These are phyloP conservation scores for Anseranas semipalmata DNA, from an alignment of 2,113 vertebrate genomes.

Conservation along the genomic window DNA sequence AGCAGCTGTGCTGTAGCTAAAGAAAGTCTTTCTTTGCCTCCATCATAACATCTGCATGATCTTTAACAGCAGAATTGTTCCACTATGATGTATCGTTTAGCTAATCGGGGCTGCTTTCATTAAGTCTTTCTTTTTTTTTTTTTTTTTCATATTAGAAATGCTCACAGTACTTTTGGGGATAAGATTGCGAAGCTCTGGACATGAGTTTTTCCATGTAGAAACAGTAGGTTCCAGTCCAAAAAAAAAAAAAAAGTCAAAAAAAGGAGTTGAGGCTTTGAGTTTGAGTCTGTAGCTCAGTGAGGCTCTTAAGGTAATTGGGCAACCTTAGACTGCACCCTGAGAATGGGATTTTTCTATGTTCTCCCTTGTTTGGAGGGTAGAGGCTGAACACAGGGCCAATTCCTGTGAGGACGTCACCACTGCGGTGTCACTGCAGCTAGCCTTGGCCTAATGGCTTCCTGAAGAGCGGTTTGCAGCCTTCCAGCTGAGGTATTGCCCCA, in stretches of 20 bases:
- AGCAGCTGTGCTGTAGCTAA: slow-evolving; percentile 61
- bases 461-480: background rate
- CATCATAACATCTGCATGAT: slow-evolving; percentile 40
- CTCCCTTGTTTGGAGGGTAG: background rate
- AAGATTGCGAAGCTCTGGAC: background rate
- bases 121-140: background rate
- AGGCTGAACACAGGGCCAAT: background rate
- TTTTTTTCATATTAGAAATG: background rate
- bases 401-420: background rate
- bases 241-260: background rate
- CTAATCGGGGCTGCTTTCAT: slow-evolving; percentile 18
- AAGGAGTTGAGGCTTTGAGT: background rate
- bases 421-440: background rate
- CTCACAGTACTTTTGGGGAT: background rate
- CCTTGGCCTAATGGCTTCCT: background rate
- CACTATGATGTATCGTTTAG: background rate
- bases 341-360: background rate
- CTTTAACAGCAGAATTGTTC: slow-evolving; percentile 49
- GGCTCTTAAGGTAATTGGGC: background rate
- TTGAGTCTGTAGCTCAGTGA: background rate
- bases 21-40: slow-evolving; percentile 53
- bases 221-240: background rate
- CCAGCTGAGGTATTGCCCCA: background rate
- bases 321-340: background rate
- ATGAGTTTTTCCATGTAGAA: background rate